These are phyloP conservation scores for Harpalus rubripes DNA, from an alignment of 2,888 invertebrate genomes.

Conservation along the genomic window DNA sequence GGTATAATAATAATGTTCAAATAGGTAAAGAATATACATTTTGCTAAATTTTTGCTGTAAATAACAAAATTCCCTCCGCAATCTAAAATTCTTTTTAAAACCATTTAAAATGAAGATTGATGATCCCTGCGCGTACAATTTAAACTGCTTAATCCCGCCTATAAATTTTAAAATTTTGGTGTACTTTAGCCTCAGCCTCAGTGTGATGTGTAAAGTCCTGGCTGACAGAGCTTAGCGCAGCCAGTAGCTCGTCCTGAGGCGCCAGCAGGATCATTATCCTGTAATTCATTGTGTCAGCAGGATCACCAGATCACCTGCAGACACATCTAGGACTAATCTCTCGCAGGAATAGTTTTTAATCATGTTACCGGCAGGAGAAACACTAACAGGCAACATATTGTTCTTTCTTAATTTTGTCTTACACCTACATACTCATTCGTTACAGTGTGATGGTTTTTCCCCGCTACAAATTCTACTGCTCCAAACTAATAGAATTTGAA, in stretches of 20 bases:
- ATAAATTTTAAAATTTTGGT: conserved; percentile 41
- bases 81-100: too few relatives aligned
- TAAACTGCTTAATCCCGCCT: conserved; percentile 10
- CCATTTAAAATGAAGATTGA: conserved; percentile 9
- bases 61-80: too few relatives aligned
- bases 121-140: not conserved
- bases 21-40: too few relatives aligned
- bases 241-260: not conserved
- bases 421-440: too few relatives aligned
- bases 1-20: too few relatives aligned
- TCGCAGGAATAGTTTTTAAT: not conserved
- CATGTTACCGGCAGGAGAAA: not conserved
- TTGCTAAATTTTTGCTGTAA: too few relatives aligned
- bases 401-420: not conserved
- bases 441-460: too few relatives aligned
- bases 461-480: too few relatives aligned
- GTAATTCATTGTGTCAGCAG: conserved; percentile 23
- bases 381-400: too few relatives aligned
- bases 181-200: not conserved
- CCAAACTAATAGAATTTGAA: too few relatives aligned
- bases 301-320: not conserved
- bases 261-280: conserved; percentile 23
- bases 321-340: not conserved
- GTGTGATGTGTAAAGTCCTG: conserved; percentile 9
- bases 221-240: conserved; percentile 3